Evolutionary conservation across 92 coral and sea anemone species (phyloP).

Genomic region (Actinernus sp.): DNA sequence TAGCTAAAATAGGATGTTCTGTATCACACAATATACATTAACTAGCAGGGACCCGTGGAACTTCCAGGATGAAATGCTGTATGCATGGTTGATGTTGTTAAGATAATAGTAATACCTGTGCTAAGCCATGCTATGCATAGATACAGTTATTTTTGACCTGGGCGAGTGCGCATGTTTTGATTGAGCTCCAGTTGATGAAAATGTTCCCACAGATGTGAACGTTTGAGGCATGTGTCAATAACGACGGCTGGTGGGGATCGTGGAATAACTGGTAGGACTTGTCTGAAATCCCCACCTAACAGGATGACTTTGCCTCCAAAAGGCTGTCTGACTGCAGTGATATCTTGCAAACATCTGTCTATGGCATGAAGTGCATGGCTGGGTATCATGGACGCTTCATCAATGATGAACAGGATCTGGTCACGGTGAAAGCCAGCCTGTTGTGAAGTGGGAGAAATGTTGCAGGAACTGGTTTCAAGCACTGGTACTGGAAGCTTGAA

Average conservation of each 20-base stretch:
- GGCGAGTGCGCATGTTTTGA: constrained; percentile 1
- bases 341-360: not conserved
- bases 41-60: too few relatives aligned
- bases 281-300: constrained; percentile 1
- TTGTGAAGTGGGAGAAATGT: not conserved
- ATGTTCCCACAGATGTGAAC: not conserved
- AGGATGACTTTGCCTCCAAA: constrained; percentile 6
- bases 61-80: too few relatives aligned
- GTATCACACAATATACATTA: too few relatives aligned
- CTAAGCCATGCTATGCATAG: too few relatives aligned
- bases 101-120: too few relatives aligned
- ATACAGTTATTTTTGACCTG: too few relatives aligned
- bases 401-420: not conserved
- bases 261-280: constrained; percentile 1
- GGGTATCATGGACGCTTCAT: constrained; percentile 2
- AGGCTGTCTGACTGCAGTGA: not conserved
- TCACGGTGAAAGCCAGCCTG: not conserved
- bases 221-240: not conserved
- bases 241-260: not conserved
- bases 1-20: too few relatives aligned
- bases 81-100: too few relatives aligned
- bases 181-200: not conserved
- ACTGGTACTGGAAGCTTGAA: constrained; percentile 14
- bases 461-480: constrained; percentile 8
- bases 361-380: not conserved